Conservation (phyloP, 1,140 invertebrate species). For the Sitophilus oryzae region DNA sequence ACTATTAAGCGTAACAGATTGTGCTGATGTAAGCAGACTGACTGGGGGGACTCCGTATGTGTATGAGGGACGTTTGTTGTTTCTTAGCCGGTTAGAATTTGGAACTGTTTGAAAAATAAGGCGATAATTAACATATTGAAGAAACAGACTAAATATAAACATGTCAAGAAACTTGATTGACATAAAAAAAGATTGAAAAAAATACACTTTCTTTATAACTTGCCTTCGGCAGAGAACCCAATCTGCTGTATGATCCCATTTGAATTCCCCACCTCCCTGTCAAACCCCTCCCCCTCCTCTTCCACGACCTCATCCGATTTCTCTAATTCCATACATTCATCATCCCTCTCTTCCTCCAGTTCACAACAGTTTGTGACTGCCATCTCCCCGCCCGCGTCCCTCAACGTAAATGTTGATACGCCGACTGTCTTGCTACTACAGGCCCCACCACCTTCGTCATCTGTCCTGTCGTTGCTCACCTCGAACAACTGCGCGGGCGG, state of each 20-base stretch:
- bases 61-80: conserved; percentile 35
- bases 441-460: not conserved
- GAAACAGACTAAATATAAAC: too few species aligned
- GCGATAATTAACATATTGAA: too few species aligned
- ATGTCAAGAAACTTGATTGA: too few species aligned
- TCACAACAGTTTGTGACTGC: not conserved
- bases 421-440: conserved; percentile 33
- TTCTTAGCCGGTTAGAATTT: conserved; percentile 23
- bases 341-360: conserved; percentile 32
- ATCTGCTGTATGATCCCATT: conserved; percentile 37
- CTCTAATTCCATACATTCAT: too few species aligned
- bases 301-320: conserved; percentile 10
- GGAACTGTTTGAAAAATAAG: too few species aligned
- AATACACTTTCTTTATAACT: not conserved
- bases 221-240: conserved; percentile 31
- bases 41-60: conserved; percentile 32
- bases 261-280: conserved; percentile 25
- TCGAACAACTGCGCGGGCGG: conserved; percentile 2
- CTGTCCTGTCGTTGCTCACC: not conserved
- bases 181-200: not conserved
- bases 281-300: conserved; percentile 8
- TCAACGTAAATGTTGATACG: conserved; percentile 40
- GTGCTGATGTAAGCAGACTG: conserved; percentile 37
- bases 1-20: conserved; percentile 43
- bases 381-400: conserved; percentile 32